These are phyloP conservation scores for Bos javanicus DNA, from an alignment of 2,113 vertebrate species.

Conservation along the genomic window DNA sequence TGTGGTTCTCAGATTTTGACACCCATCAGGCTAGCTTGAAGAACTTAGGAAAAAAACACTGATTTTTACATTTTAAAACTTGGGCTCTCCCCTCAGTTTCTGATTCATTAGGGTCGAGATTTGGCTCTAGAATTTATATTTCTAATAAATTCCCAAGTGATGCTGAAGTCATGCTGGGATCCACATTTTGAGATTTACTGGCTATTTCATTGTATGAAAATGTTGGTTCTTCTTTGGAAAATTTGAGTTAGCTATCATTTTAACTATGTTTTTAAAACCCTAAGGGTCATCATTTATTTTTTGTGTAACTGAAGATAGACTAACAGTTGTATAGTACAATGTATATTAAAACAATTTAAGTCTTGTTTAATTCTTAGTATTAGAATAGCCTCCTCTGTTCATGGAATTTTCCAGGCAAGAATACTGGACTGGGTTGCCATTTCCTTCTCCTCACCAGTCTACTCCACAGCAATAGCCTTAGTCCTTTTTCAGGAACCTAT, in stretches of 20 bases:
- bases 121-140: neutral
- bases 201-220: neutral
- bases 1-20: neutral
- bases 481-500: neutral
- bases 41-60: neutral
- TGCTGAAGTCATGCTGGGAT: neutral
- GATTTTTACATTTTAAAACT: conserved; percentile 1
- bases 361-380: neutral
- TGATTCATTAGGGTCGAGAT: neutral
- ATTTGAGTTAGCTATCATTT: neutral
- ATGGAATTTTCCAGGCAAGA: neutral
- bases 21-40: neutral
- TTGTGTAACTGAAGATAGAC: neutral
- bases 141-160: neutral
- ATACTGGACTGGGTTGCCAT: neutral
- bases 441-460: neutral
- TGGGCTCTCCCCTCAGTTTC: neutral
- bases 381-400: neutral
- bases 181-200: neutral
- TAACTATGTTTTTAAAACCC: neutral
- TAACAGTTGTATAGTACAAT: neutral
- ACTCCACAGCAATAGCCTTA: neutral
- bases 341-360: neutral
- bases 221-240: neutral
- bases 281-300: neutral